These are phyloP conservation scores for Notamacropus eugenii DNA, from an alignment of 2,797 vertebrate genomes.

Conservation along the genomic window DNA sequence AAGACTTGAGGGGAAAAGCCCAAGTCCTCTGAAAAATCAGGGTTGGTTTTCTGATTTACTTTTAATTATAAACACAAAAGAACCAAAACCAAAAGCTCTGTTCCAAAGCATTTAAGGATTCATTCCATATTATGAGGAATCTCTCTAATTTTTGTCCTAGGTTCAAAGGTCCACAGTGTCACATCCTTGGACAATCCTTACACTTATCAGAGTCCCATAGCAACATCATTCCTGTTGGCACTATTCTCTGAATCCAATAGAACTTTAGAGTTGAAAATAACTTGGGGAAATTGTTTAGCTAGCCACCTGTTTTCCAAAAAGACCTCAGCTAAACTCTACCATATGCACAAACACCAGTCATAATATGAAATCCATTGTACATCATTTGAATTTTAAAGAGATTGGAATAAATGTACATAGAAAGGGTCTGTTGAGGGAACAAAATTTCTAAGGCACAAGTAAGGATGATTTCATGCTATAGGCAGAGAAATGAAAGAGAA, in stretches of 20 bases:
- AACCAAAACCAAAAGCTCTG: neutral
- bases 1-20: neutral
- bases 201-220: neutral
- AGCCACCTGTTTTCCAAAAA: neutral
- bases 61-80: slow-evolving; percentile 14
- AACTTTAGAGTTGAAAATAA: neutral
- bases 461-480: neutral
- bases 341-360: slow-evolving; percentile 9
- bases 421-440: slow-evolving; percentile 64
- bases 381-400: slow-evolving; percentile 55
- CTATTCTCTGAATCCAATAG: neutral
- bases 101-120: slow-evolving; percentile 35
- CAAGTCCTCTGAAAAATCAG: slow-evolving; percentile 24
- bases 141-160: neutral
- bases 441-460: slow-evolving; percentile 54
- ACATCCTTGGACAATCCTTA: neutral
- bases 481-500: too few relatives aligned
- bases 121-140: slow-evolving; percentile 20
- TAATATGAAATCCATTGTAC: slow-evolving; percentile 56
- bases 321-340: neutral
- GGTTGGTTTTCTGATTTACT: slow-evolving; percentile 18
- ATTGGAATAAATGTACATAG: slow-evolving; percentile 31
- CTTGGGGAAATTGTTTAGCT: neutral
- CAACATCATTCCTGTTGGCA: slow-evolving; percentile 24
- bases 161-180: neutral